A percentile compares a stretch with the other conserved stretches of the same genome.
Evolutionary conservation across 2,113 vertebrate genomes (phyloP).

Genomic region (Ictalurus punctatus): DNA sequence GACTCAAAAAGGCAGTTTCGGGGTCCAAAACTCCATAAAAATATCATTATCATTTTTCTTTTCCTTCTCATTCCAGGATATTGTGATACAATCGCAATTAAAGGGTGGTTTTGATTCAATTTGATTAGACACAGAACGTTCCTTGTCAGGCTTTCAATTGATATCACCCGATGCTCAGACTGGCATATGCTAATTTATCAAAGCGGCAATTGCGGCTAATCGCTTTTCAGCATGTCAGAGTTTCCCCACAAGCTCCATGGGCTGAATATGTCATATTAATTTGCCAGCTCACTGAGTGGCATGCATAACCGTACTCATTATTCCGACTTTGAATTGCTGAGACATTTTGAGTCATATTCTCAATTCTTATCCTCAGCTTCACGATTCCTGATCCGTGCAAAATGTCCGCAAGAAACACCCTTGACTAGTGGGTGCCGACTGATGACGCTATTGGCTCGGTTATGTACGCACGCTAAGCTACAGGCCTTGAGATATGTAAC

Average conservation of each 20-base stretch:
- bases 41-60: neutral
- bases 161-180: neutral
- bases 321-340: neutral
- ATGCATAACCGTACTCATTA: constrained; percentile 9
- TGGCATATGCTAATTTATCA: constrained; percentile 29
- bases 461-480: constrained; percentile 22
- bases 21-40: too few relatives aligned
- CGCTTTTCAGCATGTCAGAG: constrained; percentile 20
- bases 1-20: neutral
- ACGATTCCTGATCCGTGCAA: neutral
- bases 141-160: constrained; percentile 9
- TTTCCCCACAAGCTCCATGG: neutral
- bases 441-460: constrained; percentile 19
- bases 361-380: neutral
- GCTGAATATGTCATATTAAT: constrained; percentile 24
- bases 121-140: neutral
- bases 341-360: neutral
- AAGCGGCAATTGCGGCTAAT: constrained; percentile 18
- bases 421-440: neutral
- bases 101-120: neutral
- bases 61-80: neutral
- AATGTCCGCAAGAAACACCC: constrained; percentile 19
- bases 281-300: constrained; percentile 19
- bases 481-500: constrained; percentile 14
- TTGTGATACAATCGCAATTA: too few relatives aligned